These are phyloP conservation scores for Felis chaus DNA, from an alignment of 2,113 vertebrate species.

Conservation along the genomic window DNA sequence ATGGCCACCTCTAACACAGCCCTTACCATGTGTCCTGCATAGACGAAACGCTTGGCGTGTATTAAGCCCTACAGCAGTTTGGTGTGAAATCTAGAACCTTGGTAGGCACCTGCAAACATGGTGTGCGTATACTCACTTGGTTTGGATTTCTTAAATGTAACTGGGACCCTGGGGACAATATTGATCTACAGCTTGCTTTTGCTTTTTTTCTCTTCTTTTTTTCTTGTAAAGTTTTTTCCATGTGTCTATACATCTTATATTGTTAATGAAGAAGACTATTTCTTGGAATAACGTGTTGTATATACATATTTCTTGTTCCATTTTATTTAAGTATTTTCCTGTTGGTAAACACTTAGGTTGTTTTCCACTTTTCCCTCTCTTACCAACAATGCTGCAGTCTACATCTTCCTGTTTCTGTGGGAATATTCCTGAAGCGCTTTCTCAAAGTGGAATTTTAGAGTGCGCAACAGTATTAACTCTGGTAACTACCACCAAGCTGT, in stretches of 20 bases:
- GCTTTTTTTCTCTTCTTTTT: neutral
- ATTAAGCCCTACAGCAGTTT: too few species aligned
- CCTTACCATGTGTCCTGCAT: neutral
- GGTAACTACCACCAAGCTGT: neutral
- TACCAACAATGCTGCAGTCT: neutral
- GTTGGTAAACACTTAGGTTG: neutral
- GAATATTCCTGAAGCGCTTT: neutral
- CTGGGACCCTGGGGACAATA: neutral
- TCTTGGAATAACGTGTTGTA: neutral
- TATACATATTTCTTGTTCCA: neutral
- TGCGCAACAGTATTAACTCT: neutral
- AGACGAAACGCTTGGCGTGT: neutral
- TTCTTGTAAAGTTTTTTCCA: neutral
- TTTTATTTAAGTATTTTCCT: neutral
- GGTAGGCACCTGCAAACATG: too few species aligned
- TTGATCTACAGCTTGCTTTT: neutral
- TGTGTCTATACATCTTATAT: neutral
- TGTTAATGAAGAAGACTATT: neutral
- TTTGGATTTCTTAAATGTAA: neutral
- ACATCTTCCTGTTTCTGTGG: neutral
- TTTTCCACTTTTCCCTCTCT: neutral
- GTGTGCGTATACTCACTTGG: too few species aligned
- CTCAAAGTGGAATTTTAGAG: neutral
- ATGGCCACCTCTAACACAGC: neutral
- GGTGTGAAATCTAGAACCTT: neutral